phyloP scores from a whole-genome alignment of 2,888 invertebrate species.

The Caenorhabditis sp. region DNA sequence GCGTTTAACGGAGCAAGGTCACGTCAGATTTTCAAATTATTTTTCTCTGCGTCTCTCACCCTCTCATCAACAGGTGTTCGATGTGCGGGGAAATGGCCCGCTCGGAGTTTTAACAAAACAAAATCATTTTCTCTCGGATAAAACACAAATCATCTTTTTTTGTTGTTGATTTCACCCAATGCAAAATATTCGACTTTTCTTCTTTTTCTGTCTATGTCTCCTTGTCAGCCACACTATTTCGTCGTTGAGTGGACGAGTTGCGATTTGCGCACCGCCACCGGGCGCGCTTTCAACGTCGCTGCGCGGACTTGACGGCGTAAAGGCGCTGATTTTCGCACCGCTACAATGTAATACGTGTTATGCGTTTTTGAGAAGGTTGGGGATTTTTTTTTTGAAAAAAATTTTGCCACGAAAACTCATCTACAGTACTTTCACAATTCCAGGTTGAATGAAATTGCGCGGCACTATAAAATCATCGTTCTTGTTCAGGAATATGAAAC shows the following conservation, averaged over 20 bases:
- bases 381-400: too few relatives aligned
- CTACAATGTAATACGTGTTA: not conserved
- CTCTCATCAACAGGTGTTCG: too few relatives aligned
- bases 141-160: too few relatives aligned
- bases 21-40: too few relatives aligned
- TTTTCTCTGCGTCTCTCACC: too few relatives aligned
- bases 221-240: not conserved
- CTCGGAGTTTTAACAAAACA: too few relatives aligned
- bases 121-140: too few relatives aligned
- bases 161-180: not conserved
- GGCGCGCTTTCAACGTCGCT: not conserved
- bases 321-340: not conserved
- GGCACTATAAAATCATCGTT: not conserved
- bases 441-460: not conserved
- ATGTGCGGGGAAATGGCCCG: too few relatives aligned
- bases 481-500: not conserved
- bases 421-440: too few relatives aligned
- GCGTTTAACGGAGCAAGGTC: too few relatives aligned
- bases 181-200: not conserved
- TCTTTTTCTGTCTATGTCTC: not conserved
- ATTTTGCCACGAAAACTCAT: too few relatives aligned
- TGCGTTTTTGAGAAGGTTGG: not conserved
- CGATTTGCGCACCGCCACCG: not conserved
- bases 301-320: not conserved
- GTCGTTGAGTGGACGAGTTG: not conserved